Conservation (phyloP, 2,888 invertebrate species). For the Lasiommata megera region DNA sequence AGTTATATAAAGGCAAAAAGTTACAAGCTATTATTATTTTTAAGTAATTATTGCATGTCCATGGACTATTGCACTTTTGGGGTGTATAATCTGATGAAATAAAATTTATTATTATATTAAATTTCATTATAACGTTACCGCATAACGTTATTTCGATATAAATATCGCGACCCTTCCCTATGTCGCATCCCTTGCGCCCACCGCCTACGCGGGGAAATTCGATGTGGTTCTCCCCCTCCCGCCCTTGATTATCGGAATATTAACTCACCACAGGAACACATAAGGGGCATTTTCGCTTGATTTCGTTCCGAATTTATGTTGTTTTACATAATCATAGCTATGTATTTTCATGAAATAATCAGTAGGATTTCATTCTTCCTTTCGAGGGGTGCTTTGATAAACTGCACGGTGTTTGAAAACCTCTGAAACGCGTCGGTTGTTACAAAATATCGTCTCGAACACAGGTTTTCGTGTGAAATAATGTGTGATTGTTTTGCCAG, state of each 20-base stretch:
- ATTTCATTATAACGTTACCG: neutral
- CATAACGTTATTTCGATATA: neutral
- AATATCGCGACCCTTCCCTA: constrained; percentile 17
- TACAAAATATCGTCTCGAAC: constrained; percentile 13
- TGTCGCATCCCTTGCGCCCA: constrained; percentile 20
- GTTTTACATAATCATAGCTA: constrained; percentile 60
- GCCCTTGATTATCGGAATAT: constrained; percentile 32
- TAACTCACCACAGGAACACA: constrained; percentile 8
- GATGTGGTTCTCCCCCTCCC: constrained; percentile 38
- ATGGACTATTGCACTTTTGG: too few species aligned
- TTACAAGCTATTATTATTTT: too few species aligned
- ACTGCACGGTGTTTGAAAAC: constrained; percentile 11
- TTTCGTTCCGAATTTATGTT: constrained; percentile 45
- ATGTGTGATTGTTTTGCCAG: constrained; percentile 20
- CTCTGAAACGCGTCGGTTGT: constrained; percentile 8
- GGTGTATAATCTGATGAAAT: too few species aligned
- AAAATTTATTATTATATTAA: too few species aligned
- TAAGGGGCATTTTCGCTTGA: constrained; percentile 36
- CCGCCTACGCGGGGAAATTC: constrained; percentile 39
- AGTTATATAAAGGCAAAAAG: too few species aligned
- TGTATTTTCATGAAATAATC: constrained; percentile 67
- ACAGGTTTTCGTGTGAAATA: constrained; percentile 20
- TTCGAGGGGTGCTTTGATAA: constrained; percentile 23
- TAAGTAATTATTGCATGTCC: too few species aligned
- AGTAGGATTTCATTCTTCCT: constrained; percentile 51